Conservation (phyloP, 2,888 invertebrate species). For the Pogonocherus hispidulus region DNA sequence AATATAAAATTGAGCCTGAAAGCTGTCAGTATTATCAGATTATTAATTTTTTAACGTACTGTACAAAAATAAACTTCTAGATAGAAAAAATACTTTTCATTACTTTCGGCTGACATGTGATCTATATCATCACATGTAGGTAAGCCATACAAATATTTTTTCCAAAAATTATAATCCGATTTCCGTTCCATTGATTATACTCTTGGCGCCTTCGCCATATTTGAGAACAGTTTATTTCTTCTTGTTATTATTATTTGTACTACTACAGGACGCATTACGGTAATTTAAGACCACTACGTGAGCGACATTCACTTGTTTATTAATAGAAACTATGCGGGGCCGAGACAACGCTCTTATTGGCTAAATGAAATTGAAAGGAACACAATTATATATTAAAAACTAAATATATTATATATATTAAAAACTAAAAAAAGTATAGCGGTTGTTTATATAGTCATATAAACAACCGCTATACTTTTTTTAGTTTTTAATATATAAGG, state of each 20-base stretch:
- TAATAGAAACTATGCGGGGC: conserved; percentile 13
- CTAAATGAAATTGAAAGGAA: conserved; percentile 31
- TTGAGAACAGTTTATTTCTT: not conserved
- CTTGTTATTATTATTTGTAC: not conserved
- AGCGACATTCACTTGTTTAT: conserved; percentile 15
- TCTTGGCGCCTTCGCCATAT: conserved; percentile 9
- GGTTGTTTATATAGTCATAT: conserved; percentile 15
- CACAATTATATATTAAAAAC: no score
- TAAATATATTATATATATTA: not conserved
- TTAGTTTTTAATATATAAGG: conserved; percentile 1
- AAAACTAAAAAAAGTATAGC: conserved; percentile 21
- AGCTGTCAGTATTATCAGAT: no score
- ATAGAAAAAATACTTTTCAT: no score
- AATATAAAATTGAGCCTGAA: no score
- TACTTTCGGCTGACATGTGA: no score
- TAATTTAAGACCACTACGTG: not conserved
- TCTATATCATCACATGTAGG: no score
- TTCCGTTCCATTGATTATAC: not conserved
- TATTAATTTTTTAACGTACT: no score
- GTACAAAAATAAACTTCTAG: no score
- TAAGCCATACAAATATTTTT: no score
- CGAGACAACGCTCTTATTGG: conserved; percentile 11
- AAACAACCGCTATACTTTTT: conserved; percentile 23
- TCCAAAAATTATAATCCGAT: no score
- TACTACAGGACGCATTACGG: not conserved